Percentiles rank a stretch among this genome's conserved stretches.
Evolutionary conservation across 2,797 vertebrate genomes (phyloP).

Genomic region (Hydrophis major): DNA sequence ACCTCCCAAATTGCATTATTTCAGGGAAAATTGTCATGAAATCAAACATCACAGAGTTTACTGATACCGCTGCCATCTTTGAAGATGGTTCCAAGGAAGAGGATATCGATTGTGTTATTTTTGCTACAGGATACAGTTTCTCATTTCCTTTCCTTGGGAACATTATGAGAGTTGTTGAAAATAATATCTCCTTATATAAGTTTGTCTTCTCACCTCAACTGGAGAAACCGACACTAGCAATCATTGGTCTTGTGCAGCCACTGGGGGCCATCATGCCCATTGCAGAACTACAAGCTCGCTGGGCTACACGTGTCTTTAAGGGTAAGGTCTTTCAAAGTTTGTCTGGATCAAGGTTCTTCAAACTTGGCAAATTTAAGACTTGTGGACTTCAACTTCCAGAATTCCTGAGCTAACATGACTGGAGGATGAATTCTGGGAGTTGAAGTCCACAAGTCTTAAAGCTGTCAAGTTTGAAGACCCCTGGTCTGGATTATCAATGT

Average conservation of each 20-base stretch:
- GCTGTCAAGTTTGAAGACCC: no score
- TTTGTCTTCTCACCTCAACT: conserved; percentile 75
- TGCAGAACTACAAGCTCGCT: conserved; percentile 79
- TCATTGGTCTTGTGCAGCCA: conserved; percentile 78
- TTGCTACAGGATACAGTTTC: conserved; percentile 83
- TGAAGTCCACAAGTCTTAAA: no score
- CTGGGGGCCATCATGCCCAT: conserved; percentile 78
- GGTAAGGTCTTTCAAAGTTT: no score
- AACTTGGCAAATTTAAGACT: no score
- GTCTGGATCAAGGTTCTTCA: no score
- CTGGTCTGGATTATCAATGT: background rate
- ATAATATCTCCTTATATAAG: conserved; percentile 77
- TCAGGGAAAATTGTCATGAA: conserved; percentile 78
- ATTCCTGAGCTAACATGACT: no score
- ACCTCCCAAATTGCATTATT: conserved; percentile 80
- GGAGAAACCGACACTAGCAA: conserved; percentile 74
- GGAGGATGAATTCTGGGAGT: no score
- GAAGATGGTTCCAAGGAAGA: conserved; percentile 76
- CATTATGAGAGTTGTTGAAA: conserved; percentile 66
- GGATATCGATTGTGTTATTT: conserved; percentile 75
- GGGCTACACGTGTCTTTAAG: conserved; percentile 80
- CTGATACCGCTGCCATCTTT: conserved; percentile 76
- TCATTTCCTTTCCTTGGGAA: conserved; percentile 81
- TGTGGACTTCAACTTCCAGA: no score
- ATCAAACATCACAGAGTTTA: conserved; percentile 77